Percentiles rank a stretch among this genome's conserved stretches.
Evolutionary conservation across 2,797 vertebrate species (phyloP).

Genomic region (Trachurus trachurus): DNA sequence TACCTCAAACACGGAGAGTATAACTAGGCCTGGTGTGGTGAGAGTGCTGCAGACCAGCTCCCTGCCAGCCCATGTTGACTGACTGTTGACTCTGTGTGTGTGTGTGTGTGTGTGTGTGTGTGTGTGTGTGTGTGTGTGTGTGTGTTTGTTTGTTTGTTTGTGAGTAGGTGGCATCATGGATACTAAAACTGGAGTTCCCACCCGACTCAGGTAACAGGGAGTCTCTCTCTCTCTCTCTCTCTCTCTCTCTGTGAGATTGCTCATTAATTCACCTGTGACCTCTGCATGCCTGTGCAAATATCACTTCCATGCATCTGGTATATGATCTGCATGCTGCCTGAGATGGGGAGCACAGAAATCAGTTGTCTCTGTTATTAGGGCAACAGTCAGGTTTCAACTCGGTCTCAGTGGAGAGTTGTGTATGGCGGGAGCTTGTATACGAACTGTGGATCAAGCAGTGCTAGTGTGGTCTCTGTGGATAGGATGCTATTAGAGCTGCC

Average conservation of each 20-base stretch:
- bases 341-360: slow-evolving; percentile 33
- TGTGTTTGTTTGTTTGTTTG: slow-evolving; percentile 44
- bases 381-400: slow-evolving; percentile 46
- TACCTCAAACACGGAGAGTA: slow-evolving; percentile 86
- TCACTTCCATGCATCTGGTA: slow-evolving; percentile 31
- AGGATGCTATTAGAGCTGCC: slow-evolving; percentile 69
- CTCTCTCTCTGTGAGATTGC: neutral
- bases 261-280: slow-evolving; percentile 27
- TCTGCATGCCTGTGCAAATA: slow-evolving; percentile 31
- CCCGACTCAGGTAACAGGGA: slow-evolving; percentile 63
- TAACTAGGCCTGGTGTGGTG: slow-evolving; percentile 84
- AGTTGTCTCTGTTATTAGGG: slow-evolving; percentile 16
- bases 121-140: slow-evolving; percentile 37
- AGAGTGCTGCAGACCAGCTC: slow-evolving; percentile 71
- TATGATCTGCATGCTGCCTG: slow-evolving; percentile 37
- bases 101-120: slow-evolving; percentile 43
- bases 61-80: slow-evolving; percentile 53
- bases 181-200: slow-evolving; percentile 54
- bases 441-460: slow-evolving; percentile 23
- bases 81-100: slow-evolving; percentile 44
- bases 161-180: slow-evolving; percentile 47
- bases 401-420: slow-evolving; percentile 35
- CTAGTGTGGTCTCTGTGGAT: slow-evolving; percentile 63
- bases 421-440: slow-evolving; percentile 4
- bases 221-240: neutral